A percentile compares a stretch with the other conserved stretches of the same genome.
Conservation (phyloP, 1,140 invertebrate species). For the Platyscapa corneri region DNA sequence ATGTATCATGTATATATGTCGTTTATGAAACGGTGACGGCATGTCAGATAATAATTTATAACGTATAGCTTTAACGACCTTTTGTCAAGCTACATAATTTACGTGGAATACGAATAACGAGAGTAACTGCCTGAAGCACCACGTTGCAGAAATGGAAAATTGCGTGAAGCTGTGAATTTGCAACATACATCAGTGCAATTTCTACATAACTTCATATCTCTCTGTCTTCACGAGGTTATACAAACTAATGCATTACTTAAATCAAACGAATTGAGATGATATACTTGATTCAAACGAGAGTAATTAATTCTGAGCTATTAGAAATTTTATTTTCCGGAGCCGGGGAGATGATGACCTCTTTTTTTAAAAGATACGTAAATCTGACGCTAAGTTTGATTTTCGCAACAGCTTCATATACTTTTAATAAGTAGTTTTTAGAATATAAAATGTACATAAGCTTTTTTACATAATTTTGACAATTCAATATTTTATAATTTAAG, state of each 20-base stretch:
- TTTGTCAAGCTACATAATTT: conserved; percentile 53
- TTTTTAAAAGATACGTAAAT: not conserved
- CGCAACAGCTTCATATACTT: too few relatives aligned
- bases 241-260: conserved; percentile 4
- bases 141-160: conserved; percentile 34
- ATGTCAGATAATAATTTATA: conserved; percentile 10
- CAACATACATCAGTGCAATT: not conserved
- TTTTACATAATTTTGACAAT: too few relatives aligned
- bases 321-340: not conserved
- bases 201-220: not conserved
- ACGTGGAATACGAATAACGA: not conserved
- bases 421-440: too few relatives aligned
- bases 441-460: too few relatives aligned
- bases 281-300: not conserved
- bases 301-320: not conserved
- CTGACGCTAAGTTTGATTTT: not conserved
- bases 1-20: too few relatives aligned
- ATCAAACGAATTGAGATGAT: not conserved
- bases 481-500: too few relatives aligned
- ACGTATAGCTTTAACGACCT: conserved; percentile 18
- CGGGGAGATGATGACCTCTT: not conserved
- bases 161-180: not conserved
- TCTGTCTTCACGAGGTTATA: not conserved
- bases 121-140: not conserved
- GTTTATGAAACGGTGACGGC: not conserved